These are phyloP conservation scores for Mythimna pallens DNA, from an alignment of 2,888 invertebrate genomes.

Conservation along the genomic window DNA sequence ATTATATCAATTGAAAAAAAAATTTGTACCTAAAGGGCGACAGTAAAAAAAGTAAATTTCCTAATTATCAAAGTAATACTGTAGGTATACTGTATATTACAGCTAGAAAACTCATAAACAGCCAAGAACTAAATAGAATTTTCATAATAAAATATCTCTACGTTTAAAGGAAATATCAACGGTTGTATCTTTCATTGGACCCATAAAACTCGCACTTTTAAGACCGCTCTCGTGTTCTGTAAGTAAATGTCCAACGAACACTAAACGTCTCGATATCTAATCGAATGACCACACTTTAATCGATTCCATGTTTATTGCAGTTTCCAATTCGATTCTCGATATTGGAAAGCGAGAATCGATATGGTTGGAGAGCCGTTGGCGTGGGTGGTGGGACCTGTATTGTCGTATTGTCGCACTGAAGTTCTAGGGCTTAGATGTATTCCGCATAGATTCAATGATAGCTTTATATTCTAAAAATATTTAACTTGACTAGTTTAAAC, in stretches of 20 bases:
- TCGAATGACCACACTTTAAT: constrained; percentile 73
- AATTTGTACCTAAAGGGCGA: no score
- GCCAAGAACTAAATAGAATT: constrained; percentile 28
- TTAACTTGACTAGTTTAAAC: no score
- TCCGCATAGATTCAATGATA: constrained; percentile 21
- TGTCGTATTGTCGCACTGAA: constrained; percentile 68
- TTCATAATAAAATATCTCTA: constrained; percentile 33
- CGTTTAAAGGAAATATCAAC: constrained; percentile 17
- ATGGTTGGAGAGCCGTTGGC: constrained; percentile 71
- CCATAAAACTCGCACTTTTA: constrained; percentile 42
- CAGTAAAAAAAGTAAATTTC: no score
- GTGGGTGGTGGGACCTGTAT: constrained; percentile 74
- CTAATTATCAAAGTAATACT: background rate
- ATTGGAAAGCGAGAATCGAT: constrained; percentile 77
- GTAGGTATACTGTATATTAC: no score
- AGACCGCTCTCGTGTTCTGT: constrained; percentile 21
- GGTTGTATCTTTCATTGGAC: constrained; percentile 29
- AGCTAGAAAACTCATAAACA: constrained; percentile 27
- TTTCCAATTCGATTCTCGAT: constrained; percentile 73
- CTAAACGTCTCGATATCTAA: constrained; percentile 68
- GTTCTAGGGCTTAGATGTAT: constrained; percentile 68
- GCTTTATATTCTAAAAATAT: no score
- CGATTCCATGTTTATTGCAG: constrained; percentile 73
- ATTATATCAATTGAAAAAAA: no score
- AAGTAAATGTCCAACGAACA: constrained; percentile 52